Conservation (phyloP, 2,113 vertebrate species). For the Stegastes partitus region DNA sequence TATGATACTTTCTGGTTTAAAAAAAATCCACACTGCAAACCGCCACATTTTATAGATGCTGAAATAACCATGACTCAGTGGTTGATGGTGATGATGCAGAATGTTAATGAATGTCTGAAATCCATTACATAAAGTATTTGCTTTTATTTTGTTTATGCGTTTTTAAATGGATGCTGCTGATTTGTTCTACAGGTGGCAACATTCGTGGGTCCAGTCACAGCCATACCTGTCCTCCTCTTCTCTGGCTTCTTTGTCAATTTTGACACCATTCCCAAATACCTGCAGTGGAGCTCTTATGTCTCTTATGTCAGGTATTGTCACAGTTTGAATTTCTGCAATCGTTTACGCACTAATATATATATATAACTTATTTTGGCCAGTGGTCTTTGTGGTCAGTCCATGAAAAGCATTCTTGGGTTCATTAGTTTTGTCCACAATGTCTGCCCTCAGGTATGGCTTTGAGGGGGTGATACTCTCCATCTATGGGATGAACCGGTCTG, state of each 20-base stretch:
- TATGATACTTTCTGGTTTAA: no score
- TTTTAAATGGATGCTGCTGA: not conserved
- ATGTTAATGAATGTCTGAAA: no score
- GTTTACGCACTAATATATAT: not conserved
- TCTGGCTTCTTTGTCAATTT: constrained; percentile 99
- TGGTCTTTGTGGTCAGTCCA: not conserved
- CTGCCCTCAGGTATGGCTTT: constrained; percentile 91
- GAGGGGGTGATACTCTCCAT: constrained; percentile 97
- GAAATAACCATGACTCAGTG: no score
- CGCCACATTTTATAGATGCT: not conserved
- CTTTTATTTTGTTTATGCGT: no score
- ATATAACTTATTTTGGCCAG: not conserved
- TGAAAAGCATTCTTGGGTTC: not conserved
- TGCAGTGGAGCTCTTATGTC: constrained; percentile 98
- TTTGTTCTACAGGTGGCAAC: constrained; percentile 91
- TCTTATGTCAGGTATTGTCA: constrained; percentile 94
- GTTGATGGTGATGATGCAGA: no score
- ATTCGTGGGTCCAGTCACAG: constrained; percentile 95
- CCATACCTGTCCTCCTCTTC: constrained; percentile 97
- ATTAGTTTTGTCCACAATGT: not conserved
- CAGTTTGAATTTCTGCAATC: not conserved
- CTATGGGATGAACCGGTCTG: constrained; percentile 95
- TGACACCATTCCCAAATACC: constrained; percentile 98
- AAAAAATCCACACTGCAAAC: no score
- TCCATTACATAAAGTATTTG: not conserved